Conservation (phyloP, 2,113 vertebrate genomes). For the Hemicordylus capensis region DNA sequence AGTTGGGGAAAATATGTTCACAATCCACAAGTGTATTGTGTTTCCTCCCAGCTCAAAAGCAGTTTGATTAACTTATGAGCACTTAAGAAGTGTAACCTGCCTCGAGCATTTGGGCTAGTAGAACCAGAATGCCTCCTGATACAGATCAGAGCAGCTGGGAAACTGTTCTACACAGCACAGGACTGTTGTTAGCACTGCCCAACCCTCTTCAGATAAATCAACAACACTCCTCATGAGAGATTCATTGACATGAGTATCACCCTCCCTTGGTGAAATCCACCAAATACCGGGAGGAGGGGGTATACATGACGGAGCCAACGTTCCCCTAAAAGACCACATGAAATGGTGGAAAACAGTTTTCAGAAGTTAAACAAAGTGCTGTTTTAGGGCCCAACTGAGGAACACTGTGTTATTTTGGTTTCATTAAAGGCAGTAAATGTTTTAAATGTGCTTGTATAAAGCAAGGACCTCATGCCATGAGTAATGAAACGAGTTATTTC, state of each 20-base stretch:
- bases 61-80: background rate
- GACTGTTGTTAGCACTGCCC: background rate
- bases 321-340: background rate
- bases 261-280: background rate
- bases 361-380: conserved; percentile 1
- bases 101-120: background rate
- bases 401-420: conserved; percentile 47
- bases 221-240: background rate
- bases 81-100: background rate
- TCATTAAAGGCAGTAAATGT: conserved; percentile 56
- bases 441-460: conserved; percentile 32
- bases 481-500: conserved; percentile 39
- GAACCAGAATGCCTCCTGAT: background rate
- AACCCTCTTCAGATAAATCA: background rate
- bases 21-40: background rate
- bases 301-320: background rate
- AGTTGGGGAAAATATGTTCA: background rate
- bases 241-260: background rate
- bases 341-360: conserved; percentile 18
- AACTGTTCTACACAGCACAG: background rate
- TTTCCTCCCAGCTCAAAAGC: background rate
- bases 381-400: conserved; percentile 1
- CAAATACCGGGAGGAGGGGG: background rate
- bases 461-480: background rate
- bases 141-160: background rate